Evolutionary conservation across 2,113 vertebrate species (phyloP), one percentile per base, ranked within the genome.

Genomic region (Pterocles burchelli): DNA sequence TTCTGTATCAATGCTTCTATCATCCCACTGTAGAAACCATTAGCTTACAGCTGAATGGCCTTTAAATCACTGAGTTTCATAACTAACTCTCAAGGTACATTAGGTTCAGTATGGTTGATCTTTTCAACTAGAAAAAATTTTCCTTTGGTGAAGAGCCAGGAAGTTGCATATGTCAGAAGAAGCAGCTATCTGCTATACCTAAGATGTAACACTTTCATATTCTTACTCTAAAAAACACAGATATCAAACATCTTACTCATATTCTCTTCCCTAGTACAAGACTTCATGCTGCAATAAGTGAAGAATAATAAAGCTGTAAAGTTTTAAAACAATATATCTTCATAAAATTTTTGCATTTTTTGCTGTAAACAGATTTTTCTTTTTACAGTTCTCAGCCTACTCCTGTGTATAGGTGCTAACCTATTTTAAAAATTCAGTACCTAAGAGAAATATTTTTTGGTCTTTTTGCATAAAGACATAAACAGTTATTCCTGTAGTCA

Each of bases 91-190:
- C 31, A 74, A 93, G 85, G 63, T 89, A 77, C 68, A 71, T 90
- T 77, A 88, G 13, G 55, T 80, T 77, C 59, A 29, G 19, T 19
- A 19, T 11, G 33, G 54, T 63, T 80, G 79, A 77, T 77, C 82
- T 46, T 62, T 88, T 93, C 90, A 86, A 68, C 85, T 77, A 51
- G 55, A 90, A 96, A 68, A 8, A 48, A 41, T 57, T 87, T 89
- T 77, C 12, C 15, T 52, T 49, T 76, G 55, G 45, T 88, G 49
- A 67, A 85, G 20, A 92, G 46, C 15, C 67, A 82, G 68, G 31
- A 76, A 70, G 28, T 15, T 73, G 21, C 25, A 29, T 25, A 24
- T 59, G 43, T 38, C 85, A 88, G 41, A 85, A 29, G 13, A 83
- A 29, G 13, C 31, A 62, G 41, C 20, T 70, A 73, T 57, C 21